These are phyloP conservation scores for Mandrillus leucophaeus DNA, from an alignment of 2,113 vertebrate genomes.

Conservation along the genomic window DNA sequence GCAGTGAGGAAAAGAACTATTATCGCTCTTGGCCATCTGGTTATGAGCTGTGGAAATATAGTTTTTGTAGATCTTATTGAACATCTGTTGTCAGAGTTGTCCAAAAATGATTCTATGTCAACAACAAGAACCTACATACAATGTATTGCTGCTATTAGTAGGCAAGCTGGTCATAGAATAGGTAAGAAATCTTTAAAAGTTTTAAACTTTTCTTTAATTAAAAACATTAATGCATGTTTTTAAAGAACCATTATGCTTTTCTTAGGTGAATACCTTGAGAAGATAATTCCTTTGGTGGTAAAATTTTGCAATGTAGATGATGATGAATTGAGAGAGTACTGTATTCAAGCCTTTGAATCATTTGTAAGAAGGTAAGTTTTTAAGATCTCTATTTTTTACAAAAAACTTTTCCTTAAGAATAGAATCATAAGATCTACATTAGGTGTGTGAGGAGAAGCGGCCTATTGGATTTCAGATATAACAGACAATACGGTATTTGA, in stretches of 20 bases:
- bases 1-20: constrained; percentile 99
- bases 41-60: constrained; percentile 99
- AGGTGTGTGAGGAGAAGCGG: neutral
- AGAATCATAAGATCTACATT: neutral
- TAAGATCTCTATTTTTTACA: neutral
- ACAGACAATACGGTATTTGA: neutral
- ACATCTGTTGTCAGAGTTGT: constrained; percentile 96
- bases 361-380: constrained; percentile 94
- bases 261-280: constrained; percentile 97
- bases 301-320: constrained; percentile 99
- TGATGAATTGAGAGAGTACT: constrained; percentile 97
- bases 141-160: constrained; percentile 98
- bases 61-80: constrained; percentile 99
- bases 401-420: constrained; percentile 18
- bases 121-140: constrained; percentile 99
- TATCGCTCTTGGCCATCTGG: constrained; percentile 98
- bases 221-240: neutral
- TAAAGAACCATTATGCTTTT: constrained; percentile 47
- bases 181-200: constrained; percentile 87
- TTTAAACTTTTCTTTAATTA: constrained; percentile 38
- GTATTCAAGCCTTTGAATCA: constrained; percentile 99
- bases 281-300: constrained; percentile 99
- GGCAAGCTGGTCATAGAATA: constrained; percentile 98
- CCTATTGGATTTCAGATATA: neutral
- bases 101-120: constrained; percentile 99